Evolutionary conservation across 2,797 vertebrate genomes (phyloP).

Genomic region (Danio aesculapii): DNA sequence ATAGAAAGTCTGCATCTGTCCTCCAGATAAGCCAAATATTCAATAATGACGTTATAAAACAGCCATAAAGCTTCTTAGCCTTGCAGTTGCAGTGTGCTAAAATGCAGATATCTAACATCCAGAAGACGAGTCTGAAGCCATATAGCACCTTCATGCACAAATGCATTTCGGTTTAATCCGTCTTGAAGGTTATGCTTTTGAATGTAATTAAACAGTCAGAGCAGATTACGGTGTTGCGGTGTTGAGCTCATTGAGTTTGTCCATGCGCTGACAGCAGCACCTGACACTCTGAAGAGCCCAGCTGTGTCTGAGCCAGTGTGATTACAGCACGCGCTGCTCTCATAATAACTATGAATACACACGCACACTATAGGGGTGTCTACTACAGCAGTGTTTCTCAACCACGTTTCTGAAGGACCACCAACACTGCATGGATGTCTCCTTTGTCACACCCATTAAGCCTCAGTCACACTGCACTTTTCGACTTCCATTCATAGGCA

Average conservation of each 20-base stretch:
- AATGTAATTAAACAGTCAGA: constrained; percentile 36
- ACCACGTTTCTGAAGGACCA: too few species aligned
- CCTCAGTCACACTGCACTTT: too few species aligned
- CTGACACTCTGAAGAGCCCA: constrained; percentile 50
- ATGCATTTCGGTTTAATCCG: constrained; percentile 25
- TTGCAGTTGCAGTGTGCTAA: background rate
- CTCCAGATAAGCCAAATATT: background rate
- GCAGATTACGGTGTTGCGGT: constrained; percentile 14
- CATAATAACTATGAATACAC: constrained; percentile 37
- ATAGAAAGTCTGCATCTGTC: background rate
- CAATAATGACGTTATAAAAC: background rate
- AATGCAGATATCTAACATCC: constrained; percentile 8
- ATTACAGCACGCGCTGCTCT: constrained; percentile 28
- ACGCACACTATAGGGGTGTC: background rate
- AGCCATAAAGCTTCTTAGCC: background rate
- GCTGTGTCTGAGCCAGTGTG: constrained; percentile 42
- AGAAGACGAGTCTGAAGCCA: background rate
- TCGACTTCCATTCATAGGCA: too few species aligned
- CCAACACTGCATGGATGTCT: too few species aligned
- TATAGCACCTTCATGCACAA: background rate
- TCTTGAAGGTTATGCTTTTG: constrained; percentile 35
- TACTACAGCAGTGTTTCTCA: too few species aligned
- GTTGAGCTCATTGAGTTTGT: constrained; percentile 28
- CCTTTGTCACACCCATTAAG: too few species aligned
- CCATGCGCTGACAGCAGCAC: constrained; percentile 42